phyloP scores from a whole-genome alignment of 2,113 vertebrate genomes.

The Tachuris rubrigastra region DNA sequence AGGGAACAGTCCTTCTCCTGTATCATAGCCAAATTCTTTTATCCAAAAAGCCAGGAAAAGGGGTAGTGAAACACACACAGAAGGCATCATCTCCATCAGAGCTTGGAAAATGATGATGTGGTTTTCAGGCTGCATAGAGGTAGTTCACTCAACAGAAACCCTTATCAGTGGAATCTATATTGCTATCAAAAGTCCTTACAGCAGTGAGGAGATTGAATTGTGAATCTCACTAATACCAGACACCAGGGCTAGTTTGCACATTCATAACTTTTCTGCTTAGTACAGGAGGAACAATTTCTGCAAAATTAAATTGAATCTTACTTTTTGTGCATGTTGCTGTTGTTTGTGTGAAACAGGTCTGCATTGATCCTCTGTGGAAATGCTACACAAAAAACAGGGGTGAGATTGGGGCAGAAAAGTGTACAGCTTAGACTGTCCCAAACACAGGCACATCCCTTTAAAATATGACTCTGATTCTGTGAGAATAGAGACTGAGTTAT shows the following conservation, averaged over 20 bases:
- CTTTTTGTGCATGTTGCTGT: neutral
- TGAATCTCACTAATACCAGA: neutral
- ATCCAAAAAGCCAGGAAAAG: neutral
- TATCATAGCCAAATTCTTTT: neutral
- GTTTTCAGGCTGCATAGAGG: accelerated
- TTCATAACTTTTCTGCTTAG: neutral
- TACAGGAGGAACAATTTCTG: neutral
- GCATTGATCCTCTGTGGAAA: neutral
- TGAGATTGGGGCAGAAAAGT: neutral
- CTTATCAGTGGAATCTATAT: neutral
- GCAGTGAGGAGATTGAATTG: neutral
- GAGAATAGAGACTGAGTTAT: neutral
- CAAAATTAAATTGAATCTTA: neutral
- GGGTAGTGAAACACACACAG: neutral
- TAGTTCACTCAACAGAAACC: neutral
- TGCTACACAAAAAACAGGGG: neutral
- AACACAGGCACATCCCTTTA: neutral
- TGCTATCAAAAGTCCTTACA: neutral
- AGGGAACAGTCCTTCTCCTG: neutral
- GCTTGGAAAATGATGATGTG: neutral
- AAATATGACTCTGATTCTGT: neutral
- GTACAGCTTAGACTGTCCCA: neutral
- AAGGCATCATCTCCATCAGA: neutral
- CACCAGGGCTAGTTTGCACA: neutral
- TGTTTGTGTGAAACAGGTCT: neutral